These are phyloP conservation scores for Sceloporus undulatus DNA, from an alignment of 2,113 vertebrate species.

Conservation along the genomic window DNA sequence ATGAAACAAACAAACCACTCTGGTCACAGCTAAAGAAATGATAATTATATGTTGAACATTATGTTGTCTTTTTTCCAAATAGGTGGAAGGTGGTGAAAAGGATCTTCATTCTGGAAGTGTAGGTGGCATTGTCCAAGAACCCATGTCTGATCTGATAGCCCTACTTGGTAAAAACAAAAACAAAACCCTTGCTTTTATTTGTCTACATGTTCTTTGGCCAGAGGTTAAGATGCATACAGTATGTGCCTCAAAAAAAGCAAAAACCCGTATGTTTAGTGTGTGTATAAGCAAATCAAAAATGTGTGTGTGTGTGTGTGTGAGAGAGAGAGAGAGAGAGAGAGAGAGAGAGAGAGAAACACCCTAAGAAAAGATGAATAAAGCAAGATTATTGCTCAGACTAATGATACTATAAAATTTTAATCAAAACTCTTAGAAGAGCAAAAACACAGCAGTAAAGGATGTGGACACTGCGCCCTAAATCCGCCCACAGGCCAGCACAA, in stretches of 20 bases:
- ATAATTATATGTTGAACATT: background rate
- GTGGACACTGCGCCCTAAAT: too few species aligned
- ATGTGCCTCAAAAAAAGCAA: rapidly evolving
- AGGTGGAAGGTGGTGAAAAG: conserved; percentile 80
- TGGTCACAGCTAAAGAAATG: background rate
- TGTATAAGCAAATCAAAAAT: background rate
- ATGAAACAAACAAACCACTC: too few species aligned
- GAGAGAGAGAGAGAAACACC: too few species aligned
- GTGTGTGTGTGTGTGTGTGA: too few species aligned
- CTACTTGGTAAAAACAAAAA: conserved; percentile 78
- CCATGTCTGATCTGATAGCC: conserved; percentile 79
- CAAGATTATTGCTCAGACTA: background rate
- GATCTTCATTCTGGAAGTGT: conserved; percentile 84
- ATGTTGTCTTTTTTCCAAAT: conserved; percentile 8
- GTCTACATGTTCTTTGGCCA: background rate
- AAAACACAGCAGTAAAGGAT: too few species aligned
- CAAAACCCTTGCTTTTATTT: background rate
- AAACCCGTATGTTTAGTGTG: background rate
- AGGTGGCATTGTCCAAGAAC: conserved; percentile 82
- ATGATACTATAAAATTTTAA: background rate
- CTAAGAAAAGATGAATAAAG: background rate
- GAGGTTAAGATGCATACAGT: background rate
- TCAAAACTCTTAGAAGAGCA: background rate
- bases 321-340: too few species aligned
- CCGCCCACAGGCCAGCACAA: too few species aligned